Percentiles rank a stretch among this genome's conserved stretches.
Conservation (phyloP, 2,888 invertebrate genomes). For the Hypomecis punctinalis region DNA sequence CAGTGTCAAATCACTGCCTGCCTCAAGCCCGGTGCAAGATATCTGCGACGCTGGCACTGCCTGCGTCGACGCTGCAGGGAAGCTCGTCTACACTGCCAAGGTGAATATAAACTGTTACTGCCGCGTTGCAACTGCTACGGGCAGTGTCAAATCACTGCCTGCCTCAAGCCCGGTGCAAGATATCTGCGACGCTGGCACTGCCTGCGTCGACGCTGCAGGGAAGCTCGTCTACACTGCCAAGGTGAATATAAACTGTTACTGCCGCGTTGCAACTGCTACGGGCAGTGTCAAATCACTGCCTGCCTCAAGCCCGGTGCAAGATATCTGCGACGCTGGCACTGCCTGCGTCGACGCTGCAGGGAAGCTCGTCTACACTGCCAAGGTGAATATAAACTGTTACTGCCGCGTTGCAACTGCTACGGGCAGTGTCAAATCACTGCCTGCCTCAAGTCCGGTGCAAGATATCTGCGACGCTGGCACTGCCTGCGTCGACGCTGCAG, state of each 20-base stretch:
- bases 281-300: slow-evolving; percentile 14
- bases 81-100: slow-evolving; percentile 64
- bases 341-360: slow-evolving; percentile 56
- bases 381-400: slow-evolving; percentile 48
- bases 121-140: not conserved
- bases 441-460: slow-evolving; percentile 30
- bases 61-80: slow-evolving; percentile 57
- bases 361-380: slow-evolving; percentile 62
- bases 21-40: slow-evolving; percentile 27
- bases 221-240: slow-evolving; percentile 63
- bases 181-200: slow-evolving; percentile 49
- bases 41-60: slow-evolving; percentile 50
- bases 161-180: slow-evolving; percentile 28
- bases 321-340: slow-evolving; percentile 50
- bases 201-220: slow-evolving; percentile 56
- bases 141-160: slow-evolving; percentile 13
- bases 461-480: slow-evolving; percentile 50
- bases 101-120: slow-evolving; percentile 43
- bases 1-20: slow-evolving; percentile 14
- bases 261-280: not conserved
- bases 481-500: slow-evolving; percentile 54
- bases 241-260: slow-evolving; percentile 45
- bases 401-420: not conserved
- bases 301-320: slow-evolving; percentile 28
- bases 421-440: no score